Evolutionary conservation across 2,113 vertebrate species (phyloP).

Genomic region (Vulpes lagopus): DNA sequence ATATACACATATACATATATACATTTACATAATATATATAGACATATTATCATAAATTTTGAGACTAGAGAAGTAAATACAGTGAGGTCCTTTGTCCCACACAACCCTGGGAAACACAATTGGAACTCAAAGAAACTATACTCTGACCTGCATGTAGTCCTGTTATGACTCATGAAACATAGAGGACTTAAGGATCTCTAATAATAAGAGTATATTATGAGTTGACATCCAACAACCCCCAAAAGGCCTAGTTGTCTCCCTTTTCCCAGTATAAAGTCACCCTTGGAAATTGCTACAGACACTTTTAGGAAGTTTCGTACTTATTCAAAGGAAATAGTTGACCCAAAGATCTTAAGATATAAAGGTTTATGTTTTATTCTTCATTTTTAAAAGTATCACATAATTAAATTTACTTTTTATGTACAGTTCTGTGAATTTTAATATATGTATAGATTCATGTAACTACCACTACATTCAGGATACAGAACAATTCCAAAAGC

Average conservation of each 20-base stretch:
- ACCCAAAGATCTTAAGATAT: not conserved
- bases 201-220: not conserved
- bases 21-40: not conserved
- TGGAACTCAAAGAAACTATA: not conserved
- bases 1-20: not conserved
- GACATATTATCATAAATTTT: conserved; percentile 11
- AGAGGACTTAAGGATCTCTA: not conserved
- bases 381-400: not conserved
- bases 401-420: not conserved
- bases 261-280: not conserved
- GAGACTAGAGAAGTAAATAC: not conserved
- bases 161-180: not conserved
- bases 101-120: not conserved
- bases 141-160: not conserved
- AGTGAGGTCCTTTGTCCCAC: not conserved
- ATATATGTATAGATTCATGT: not conserved
- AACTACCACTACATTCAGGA: not conserved
- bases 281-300: not conserved
- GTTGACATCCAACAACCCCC: not conserved
- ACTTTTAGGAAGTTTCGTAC: not conserved
- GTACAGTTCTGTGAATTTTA: not conserved
- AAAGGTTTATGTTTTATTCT: not conserved
- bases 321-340: not conserved
- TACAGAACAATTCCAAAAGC: not conserved
- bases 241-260: not conserved